Base-by-base conservation (phyloP, 2,888 invertebrate species). In the Tribolium freemani region DNA sequence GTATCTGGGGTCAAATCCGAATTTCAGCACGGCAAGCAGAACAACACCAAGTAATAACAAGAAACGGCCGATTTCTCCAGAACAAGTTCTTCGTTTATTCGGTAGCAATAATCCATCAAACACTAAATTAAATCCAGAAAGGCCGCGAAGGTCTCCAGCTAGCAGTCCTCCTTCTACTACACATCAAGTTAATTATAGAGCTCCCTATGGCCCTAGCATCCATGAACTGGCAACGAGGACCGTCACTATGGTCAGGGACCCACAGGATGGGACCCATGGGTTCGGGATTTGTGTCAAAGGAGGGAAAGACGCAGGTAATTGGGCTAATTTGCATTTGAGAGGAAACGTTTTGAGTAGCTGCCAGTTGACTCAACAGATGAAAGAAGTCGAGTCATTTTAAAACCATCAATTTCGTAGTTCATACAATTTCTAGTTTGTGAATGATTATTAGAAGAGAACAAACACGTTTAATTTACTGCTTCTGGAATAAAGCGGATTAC, bases 271-370 rank as follows among this genome's bases (percentile, higher is more conserved):
- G 79, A 91, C 91, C 53, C 95, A 95, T 85, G 95, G 95, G 73
- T 96, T 95, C 88, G 95, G 95, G 75, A 95, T 96, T 84, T 96
- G 95, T 88, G 95, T 96, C 85, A 96, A 96, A 88, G 95, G 95
- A 83, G 95, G 95, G 80, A 95, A 95, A 88, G 95, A 95, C 87
- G 93, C 95, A 86, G 95, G 95, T 95, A 86, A 16, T 26, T 50
- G 10, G 54, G 0, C 21, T 26, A 44, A 54, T 66, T 66, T 66
- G 45, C 66, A 66, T 66, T 13, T 53, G 45, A 66, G 45, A 51
- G 6, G 54, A n/a, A 16, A 9, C 57, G 6, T 31, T 58, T 16
- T 68, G 58, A 57, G 11, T n/a, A 13, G 11, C n/a, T 48, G 48
- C 50, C 50, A 68, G 58, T 56, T 64, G 64, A 46, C 11, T 51